Evolutionary conservation across 2,888 invertebrate genomes (phyloP).

Genomic region (Salticus scenicus): DNA sequence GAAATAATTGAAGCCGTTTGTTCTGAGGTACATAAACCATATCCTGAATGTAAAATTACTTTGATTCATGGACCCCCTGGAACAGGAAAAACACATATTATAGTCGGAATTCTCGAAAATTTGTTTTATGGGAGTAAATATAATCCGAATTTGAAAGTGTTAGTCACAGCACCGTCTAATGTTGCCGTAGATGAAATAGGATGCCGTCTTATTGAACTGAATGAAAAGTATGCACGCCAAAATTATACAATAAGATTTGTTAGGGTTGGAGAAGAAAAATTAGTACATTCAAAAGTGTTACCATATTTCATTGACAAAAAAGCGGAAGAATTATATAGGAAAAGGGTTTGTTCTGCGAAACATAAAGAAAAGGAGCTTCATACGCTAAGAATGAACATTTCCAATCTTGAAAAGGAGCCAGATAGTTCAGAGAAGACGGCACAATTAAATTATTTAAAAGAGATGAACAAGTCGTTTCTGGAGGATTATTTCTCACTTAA

Average conservation of each 20-base stretch:
- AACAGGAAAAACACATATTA: conserved; percentile 89
- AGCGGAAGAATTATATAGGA: background rate
- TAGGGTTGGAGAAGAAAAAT: conserved; percentile 81
- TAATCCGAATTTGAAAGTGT: conserved; percentile 77
- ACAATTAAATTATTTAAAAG: background rate
- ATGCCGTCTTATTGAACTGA: conserved; percentile 80
- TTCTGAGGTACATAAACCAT: conserved; percentile 74
- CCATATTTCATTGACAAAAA: conserved; percentile 79
- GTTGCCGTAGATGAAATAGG: conserved; percentile 89
- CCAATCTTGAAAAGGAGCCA: too few species aligned
- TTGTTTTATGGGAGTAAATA: conserved; percentile 73
- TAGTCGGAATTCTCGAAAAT: conserved; percentile 84
- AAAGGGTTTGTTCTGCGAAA: too few species aligned
- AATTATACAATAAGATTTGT: conserved; percentile 78
- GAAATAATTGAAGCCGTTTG: conserved; percentile 80
- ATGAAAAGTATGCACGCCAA: conserved; percentile 77
- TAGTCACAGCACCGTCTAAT: conserved; percentile 91
- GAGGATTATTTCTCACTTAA: background rate
- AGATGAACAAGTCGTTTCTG: background rate
- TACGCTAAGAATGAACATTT: conserved; percentile 18
- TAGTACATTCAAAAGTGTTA: conserved; percentile 80
- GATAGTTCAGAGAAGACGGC: too few species aligned
- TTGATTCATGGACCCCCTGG: conserved; percentile 90
- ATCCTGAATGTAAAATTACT: conserved; percentile 81
- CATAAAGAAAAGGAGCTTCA: background rate